Base-by-base conservation (phyloP, 2,888 invertebrate genomes). In the Melanostoma scalare region DNA sequence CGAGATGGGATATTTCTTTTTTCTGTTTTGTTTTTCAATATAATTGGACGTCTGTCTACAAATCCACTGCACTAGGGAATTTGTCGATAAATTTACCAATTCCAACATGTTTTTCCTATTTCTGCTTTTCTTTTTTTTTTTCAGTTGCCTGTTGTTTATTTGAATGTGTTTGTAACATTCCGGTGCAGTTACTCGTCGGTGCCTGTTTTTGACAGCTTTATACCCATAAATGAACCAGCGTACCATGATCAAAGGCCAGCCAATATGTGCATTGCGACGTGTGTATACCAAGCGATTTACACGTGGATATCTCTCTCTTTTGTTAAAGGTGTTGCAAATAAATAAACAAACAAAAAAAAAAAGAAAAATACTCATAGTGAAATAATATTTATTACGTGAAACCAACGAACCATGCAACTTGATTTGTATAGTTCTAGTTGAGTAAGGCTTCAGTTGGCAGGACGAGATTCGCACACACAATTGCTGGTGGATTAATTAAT, bases 341-440 rank as follows among this genome's bases (percentile, higher is more conserved):
- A 50, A 50, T 5, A 50, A 20, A 42, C n/a, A 30, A 61, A 69
- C 50, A 40, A 42, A 50, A 40, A 8, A 30, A 55, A 68, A n/a
- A 61, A 74, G 31, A 40, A 52, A 8, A 30, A 8, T 48, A 44
- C 67, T 67, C 60, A 44, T 58, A 61, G 40, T 53, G 72, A 71
- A 74, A 69, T 77, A 77, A 75, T 72, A 81, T 72, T 72, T 77
- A 81, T 81, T 72, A 72, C 50, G 60, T 67, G 48, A 33, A 30
- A 42, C 48, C 76, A 72, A 55, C 67, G 40, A 61, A 60, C 46
- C 72, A 50, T 72, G 5, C n/a, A 33, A 36, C 48, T 60, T 72
- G 76, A 81, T 77, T 81, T 76, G 65, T 72, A 42, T 73, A 60
- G 58, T 73, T 67, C 42, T 63, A 38, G 48, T 63, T 63, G 50